Evolutionary conservation across 2,888 invertebrate genomes (phyloP).

Genomic region (Drosophila merina): DNA sequence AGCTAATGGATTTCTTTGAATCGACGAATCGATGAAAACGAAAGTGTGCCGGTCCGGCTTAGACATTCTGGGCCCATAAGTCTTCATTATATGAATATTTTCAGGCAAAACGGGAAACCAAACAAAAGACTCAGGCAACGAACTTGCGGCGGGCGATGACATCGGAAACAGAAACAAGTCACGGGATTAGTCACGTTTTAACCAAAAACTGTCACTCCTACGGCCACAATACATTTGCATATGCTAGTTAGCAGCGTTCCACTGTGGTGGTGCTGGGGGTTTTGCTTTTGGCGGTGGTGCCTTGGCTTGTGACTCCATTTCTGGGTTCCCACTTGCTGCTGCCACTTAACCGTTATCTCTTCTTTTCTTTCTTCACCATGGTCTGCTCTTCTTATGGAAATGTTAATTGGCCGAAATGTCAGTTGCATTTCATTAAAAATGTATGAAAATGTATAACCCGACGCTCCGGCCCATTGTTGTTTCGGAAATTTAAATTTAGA

Average conservation of each 20-base stretch:
- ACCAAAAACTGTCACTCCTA: slow-evolving; percentile 54
- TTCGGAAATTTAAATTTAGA: slow-evolving; percentile 25
- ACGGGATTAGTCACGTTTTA: slow-evolving; percentile 70
- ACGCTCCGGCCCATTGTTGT: slow-evolving; percentile 23
- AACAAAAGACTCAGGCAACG: slow-evolving; percentile 58
- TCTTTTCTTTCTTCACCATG: slow-evolving; percentile 5
- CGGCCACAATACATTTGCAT: slow-evolving; percentile 49
- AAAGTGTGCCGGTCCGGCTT: slow-evolving; percentile 35
- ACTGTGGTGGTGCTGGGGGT: not conserved
- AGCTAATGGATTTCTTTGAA: slow-evolving; percentile 9
- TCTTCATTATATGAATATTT: slow-evolving; percentile 15
- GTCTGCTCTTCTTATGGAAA: slow-evolving; percentile 56
- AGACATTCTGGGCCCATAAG: slow-evolving; percentile 1
- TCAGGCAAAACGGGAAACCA: slow-evolving; percentile 3
- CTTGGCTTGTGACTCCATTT: slow-evolving; percentile 16
- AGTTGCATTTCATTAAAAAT: slow-evolving; percentile 46
- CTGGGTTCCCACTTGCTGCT: slow-evolving; percentile 33
- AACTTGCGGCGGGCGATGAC: slow-evolving; percentile 54
- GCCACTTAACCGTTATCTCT: slow-evolving; percentile 40
- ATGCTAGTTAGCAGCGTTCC: slow-evolving; percentile 35
- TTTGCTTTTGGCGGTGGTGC: not conserved
- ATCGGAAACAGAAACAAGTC: slow-evolving; percentile 62
- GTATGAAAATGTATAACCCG: slow-evolving; percentile 23
- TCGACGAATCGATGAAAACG: slow-evolving; percentile 30
- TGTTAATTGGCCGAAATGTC: slow-evolving; percentile 59